These are phyloP conservation scores for Ormyrus labotus DNA, from an alignment of 2,888 invertebrate genomes.

Conservation along the genomic window DNA sequence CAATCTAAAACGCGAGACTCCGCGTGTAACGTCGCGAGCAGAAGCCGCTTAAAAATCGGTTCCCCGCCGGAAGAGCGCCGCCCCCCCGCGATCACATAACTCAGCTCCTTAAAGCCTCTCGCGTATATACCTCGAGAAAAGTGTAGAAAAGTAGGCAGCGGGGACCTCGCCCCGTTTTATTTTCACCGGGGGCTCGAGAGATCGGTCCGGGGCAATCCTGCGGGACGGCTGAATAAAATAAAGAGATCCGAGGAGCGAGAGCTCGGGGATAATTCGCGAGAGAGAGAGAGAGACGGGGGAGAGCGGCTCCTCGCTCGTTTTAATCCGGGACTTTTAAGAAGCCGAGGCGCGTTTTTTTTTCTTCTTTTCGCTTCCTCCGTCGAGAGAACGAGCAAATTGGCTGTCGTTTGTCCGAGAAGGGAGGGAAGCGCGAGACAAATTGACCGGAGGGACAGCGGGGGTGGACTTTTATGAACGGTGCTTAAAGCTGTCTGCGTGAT, in stretches of 20 bases:
- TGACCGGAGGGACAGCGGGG: conserved; percentile 23
- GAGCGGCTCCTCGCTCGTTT: conserved; percentile 64
- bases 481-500: not conserved
- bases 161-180: conserved; percentile 27
- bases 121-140: not conserved
- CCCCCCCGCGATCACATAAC: no score
- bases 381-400: conserved; percentile 66
- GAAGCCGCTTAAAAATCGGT: no score
- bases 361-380: not conserved
- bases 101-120: not conserved
- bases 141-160: conserved; percentile 12
- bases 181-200: not conserved
- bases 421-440: conserved; percentile 40
- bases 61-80: no score
- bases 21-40: no score
- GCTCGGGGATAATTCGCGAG: conserved; percentile 64
- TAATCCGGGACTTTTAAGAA: conserved; percentile 72
- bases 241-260: conserved; percentile 57
- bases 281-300: conserved; percentile 44
- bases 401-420: conserved; percentile 68
- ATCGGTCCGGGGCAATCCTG: conserved; percentile 47
- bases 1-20: no score
- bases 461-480: not conserved
- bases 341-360: conserved; percentile 53
- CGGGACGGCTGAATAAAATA: conserved; percentile 66